Evolutionary conservation across 2,113 vertebrate species (phyloP).

Genomic region (Chamaea fasciata): DNA sequence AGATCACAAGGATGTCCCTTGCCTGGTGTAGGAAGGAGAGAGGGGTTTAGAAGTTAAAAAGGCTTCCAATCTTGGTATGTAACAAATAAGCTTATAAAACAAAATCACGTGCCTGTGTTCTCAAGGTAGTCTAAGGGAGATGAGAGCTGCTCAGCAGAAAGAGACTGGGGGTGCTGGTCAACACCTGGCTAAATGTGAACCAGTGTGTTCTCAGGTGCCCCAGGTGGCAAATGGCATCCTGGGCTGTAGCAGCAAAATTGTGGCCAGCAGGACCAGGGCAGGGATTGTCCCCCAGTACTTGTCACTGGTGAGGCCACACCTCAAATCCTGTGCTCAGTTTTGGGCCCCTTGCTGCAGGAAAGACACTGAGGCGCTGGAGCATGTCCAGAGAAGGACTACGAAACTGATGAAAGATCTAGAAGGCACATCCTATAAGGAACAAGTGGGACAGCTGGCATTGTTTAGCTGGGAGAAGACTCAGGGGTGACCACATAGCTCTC

Average conservation of each 20-base stretch:
- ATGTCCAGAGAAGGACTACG: not conserved
- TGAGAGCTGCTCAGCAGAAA: not conserved
- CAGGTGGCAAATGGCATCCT: not conserved
- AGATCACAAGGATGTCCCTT: not conserved
- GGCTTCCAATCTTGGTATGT: not conserved
- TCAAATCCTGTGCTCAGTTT: not conserved
- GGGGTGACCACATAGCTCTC: not conserved
- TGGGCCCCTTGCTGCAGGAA: not conserved
- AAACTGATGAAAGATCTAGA: not conserved
- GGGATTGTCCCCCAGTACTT: fast-evolving
- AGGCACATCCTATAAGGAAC: not conserved
- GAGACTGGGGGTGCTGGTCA: not conserved
- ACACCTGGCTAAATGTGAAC: not conserved
- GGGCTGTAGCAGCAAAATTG: not conserved
- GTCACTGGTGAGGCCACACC: not conserved
- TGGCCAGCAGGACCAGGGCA: not conserved
- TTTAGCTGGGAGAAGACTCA: not conserved
- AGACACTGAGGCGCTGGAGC: not conserved
- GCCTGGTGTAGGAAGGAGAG: not conserved
- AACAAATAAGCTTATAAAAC: not conserved
- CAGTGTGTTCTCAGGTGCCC: not conserved
- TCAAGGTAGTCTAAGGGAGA: not conserved
- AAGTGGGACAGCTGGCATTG: not conserved
- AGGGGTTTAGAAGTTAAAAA: not conserved
- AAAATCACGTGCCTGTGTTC: not conserved